These are phyloP conservation scores for Pseudolaguvia tuberculata DNA, from an alignment of 2,113 vertebrate genomes.

Conservation along the genomic window DNA sequence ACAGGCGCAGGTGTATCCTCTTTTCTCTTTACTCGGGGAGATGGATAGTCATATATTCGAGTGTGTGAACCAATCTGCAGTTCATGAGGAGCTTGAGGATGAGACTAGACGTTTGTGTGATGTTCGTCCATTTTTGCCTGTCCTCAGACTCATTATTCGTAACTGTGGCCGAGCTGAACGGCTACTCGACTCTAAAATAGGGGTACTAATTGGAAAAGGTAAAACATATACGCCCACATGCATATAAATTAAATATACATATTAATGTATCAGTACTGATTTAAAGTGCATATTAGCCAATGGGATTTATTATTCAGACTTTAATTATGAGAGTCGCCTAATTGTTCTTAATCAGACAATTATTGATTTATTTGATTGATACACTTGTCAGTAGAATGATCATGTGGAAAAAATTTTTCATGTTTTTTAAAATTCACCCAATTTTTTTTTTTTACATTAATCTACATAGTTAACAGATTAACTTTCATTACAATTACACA, in stretches of 20 bases:
- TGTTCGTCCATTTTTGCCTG: slow-evolving; percentile 90
- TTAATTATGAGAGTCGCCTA: not conserved
- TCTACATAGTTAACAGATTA: too few species aligned
- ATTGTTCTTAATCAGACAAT: not conserved
- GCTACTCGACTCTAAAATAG: slow-evolving; percentile 90
- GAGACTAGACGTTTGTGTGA: slow-evolving; percentile 90
- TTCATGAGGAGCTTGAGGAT: slow-evolving; percentile 94
- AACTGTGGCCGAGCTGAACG: slow-evolving; percentile 91
- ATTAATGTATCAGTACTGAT: not conserved
- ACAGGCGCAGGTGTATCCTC: slow-evolving; percentile 85
- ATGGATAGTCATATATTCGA: slow-evolving; percentile 97
- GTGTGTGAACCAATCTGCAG: slow-evolving; percentile 93
- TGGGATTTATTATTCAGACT: not conserved
- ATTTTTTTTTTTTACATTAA: too few species aligned
- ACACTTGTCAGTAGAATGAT: too few species aligned
- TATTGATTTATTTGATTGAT: not conserved
- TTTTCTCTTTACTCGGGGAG: slow-evolving; percentile 86
- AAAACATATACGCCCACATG: slow-evolving; percentile 43
- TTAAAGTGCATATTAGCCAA: not conserved
- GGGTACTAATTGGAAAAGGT: slow-evolving; percentile 97
- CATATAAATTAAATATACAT: not conserved
- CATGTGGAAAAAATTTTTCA: too few species aligned
- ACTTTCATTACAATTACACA: too few species aligned
- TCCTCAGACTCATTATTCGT: slow-evolving; percentile 86
- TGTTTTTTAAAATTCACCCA: too few species aligned